Conservation (phyloP, 2,797 vertebrate genomes). For the Eptatretus atami region DNA sequence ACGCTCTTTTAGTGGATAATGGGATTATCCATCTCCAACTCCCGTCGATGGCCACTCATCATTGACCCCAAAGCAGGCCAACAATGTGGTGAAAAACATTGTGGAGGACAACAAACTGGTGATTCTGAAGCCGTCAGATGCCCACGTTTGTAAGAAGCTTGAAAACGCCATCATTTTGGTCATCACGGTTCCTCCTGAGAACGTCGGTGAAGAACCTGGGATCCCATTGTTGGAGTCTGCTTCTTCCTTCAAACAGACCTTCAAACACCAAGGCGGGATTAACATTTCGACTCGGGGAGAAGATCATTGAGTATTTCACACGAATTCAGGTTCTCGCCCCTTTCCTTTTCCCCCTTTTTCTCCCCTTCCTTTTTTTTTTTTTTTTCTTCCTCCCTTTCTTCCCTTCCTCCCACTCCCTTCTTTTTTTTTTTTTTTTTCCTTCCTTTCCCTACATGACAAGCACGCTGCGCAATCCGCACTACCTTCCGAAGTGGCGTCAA, state of each 20-base stretch:
- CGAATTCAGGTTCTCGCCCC: slow-evolving; percentile 53
- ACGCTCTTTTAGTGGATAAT: slow-evolving; percentile 62
- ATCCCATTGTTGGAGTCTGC: no score
- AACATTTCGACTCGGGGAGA: slow-evolving; percentile 67
- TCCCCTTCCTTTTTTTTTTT: no score
- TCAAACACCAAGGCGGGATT: slow-evolving; percentile 56
- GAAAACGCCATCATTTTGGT: slow-evolving; percentile 51
- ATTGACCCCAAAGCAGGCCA: slow-evolving; percentile 72
- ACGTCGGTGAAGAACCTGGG: slow-evolving; percentile 50
- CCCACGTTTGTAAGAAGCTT: slow-evolving; percentile 29
- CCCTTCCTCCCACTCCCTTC: no score
- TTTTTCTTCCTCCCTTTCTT: no score
- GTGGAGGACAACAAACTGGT: slow-evolving; percentile 42
- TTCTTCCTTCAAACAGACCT: slow-evolving; percentile 55
- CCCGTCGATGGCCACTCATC: slow-evolving; percentile 57
- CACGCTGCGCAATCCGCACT: slow-evolving; percentile 60
- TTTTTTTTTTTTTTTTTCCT: no score
- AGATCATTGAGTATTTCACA: slow-evolving; percentile 45
- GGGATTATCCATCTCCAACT: slow-evolving; percentile 65
- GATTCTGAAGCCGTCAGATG: slow-evolving; percentile 44
- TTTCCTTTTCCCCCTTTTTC: no score
- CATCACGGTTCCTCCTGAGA: slow-evolving; percentile 60
- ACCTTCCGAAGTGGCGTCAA: slow-evolving; percentile 60
- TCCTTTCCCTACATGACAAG: slow-evolving; percentile 86
- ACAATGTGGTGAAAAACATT: slow-evolving; percentile 85